These are phyloP conservation scores for Nomada flava DNA, from an alignment of 2,888 invertebrate species.

Conservation along the genomic window DNA sequence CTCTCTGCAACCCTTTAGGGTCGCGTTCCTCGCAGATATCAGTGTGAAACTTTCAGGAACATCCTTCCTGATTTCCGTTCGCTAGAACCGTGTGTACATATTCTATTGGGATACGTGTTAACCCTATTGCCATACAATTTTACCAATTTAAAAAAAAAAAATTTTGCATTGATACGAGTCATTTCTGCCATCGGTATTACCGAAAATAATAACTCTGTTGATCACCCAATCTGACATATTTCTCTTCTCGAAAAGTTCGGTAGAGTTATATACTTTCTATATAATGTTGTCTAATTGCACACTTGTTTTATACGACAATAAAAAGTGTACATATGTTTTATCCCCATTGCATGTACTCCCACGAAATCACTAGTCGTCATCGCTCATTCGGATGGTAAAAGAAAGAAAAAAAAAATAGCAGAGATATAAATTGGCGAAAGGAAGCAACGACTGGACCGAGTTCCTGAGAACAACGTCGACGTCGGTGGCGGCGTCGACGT, in stretches of 20 bases:
- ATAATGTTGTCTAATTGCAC: too few species aligned
- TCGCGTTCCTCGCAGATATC: conserved; percentile 68
- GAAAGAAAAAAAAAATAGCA: not conserved
- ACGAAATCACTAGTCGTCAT: not conserved
- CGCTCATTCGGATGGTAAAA: not conserved
- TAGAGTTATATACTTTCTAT: too few species aligned
- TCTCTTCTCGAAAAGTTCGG: too few species aligned
- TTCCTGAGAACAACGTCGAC: conserved; percentile 27
- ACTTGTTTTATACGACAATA: too few species aligned
- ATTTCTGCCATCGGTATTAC: too few species aligned
- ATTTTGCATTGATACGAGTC: not conserved
- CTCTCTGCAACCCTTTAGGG: conserved; percentile 73
- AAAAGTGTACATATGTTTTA: not conserved
- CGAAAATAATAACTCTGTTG: too few species aligned
- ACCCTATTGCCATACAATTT: not conserved
- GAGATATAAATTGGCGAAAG: conserved; percentile 34
- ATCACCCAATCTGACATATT: too few species aligned
- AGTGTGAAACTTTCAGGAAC: conserved; percentile 64
- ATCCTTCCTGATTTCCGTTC: conserved; percentile 64
- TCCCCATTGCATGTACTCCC: not conserved
- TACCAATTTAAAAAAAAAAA: not conserved
- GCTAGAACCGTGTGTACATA: conserved; percentile 7
- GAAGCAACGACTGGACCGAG: conserved; percentile 21
- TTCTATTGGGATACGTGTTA: not conserved
- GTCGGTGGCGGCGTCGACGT: conserved; percentile 38